Conservation (phyloP, 2,113 vertebrate genomes). For the Quiscalus mexicanus region DNA sequence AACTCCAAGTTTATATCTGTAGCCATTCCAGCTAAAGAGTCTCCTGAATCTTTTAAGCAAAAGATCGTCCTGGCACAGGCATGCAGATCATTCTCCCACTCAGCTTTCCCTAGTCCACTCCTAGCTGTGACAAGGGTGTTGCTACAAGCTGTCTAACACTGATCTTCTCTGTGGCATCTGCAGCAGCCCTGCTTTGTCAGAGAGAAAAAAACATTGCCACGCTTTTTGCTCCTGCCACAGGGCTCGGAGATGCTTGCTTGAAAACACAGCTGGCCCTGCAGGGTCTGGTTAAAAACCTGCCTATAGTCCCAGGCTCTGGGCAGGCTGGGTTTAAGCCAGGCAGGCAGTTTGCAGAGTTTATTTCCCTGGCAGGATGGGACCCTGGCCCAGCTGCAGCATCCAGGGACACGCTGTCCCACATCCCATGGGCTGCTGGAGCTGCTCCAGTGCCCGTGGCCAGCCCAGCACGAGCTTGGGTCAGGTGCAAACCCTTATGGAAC, state of each 20-base stretch:
- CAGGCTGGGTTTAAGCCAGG: background rate
- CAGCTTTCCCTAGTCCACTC: background rate
- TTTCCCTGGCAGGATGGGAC: background rate
- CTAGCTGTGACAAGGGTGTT: background rate
- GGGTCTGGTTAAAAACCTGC: background rate
- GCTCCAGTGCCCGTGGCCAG: background rate
- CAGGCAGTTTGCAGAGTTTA: background rate
- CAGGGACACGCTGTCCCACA: background rate
- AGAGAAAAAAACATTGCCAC: background rate
- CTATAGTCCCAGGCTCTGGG: background rate
- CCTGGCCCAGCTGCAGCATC: background rate
- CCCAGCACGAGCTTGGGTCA: accelerated
- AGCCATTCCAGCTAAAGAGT: background rate
- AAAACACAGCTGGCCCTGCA: background rate
- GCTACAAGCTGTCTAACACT: background rate
- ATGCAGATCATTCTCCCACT: background rate
- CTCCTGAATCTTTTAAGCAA: background rate
- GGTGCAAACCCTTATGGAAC: background rate
- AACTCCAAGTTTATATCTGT: background rate
- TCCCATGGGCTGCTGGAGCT: background rate
- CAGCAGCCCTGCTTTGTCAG: background rate
- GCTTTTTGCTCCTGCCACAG: background rate
- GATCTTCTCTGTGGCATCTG: background rate
- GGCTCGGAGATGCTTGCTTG: background rate
- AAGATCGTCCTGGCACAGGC: background rate